A percentile compares a stretch with the other conserved stretches of the same genome.
These are phyloP conservation scores for Miltochrista miniata DNA, from an alignment of 2,888 invertebrate species.

Conservation along the genomic window DNA sequence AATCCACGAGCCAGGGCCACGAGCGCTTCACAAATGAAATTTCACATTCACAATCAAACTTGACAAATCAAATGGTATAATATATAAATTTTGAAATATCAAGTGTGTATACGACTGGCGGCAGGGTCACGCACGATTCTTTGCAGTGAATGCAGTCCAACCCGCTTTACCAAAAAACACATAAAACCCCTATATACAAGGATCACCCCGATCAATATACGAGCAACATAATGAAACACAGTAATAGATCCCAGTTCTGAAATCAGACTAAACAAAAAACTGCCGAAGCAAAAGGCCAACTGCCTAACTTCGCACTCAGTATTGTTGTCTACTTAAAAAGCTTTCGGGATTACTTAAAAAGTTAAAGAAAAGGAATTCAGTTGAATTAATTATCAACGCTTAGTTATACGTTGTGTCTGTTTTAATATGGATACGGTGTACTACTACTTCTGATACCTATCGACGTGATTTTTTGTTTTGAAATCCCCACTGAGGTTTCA, in stretches of 20 bases:
- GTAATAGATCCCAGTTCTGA: constrained; percentile 19
- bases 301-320: constrained; percentile 60
- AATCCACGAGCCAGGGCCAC: no score
- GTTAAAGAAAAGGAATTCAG: constrained; percentile 58
- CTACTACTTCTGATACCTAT: no score
- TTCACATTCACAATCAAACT: no score
- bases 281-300: constrained; percentile 26
- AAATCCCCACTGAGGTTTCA: no score
- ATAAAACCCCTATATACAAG: neutral
- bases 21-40: no score
- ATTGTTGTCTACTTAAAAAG: constrained; percentile 60
- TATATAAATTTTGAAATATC: no score
- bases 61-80: no score
- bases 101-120: no score
- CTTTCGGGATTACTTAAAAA: constrained; percentile 66
- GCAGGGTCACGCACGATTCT: no score
- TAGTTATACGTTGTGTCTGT: constrained; percentile 31
- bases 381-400: constrained; percentile 55
- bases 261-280: constrained; percentile 23
- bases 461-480: neutral
- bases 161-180: no score
- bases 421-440: constrained; percentile 9
- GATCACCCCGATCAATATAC: neutral
- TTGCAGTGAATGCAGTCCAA: no score
- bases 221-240: constrained; percentile 16